Conservation (phyloP, 2,888 invertebrate species). For the Ectobius pallidus region DNA sequence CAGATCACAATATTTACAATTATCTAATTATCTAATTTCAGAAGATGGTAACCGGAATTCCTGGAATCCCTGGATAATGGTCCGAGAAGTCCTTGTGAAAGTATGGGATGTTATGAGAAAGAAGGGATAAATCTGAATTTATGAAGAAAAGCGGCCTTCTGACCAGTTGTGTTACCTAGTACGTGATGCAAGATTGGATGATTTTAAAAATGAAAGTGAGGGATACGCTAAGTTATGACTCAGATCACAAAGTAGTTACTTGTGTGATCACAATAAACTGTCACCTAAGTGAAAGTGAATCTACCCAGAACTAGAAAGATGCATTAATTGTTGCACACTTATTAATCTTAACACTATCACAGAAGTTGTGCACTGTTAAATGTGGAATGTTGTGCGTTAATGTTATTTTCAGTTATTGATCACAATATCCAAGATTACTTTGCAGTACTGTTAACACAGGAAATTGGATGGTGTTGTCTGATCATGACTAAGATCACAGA, state of each 20-base stretch:
- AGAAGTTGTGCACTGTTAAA: slow-evolving; percentile 1
- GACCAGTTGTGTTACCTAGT: slow-evolving; percentile 60
- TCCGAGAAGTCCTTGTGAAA: no score
- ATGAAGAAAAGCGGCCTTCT: slow-evolving; percentile 95
- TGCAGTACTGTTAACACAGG: slow-evolving; percentile 6
- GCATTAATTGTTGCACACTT: slow-evolving; percentile 13
- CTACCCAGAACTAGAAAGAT: slow-evolving; percentile 9
- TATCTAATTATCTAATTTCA: no score
- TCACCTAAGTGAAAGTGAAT: slow-evolving; percentile 17
- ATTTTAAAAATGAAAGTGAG: neutral
- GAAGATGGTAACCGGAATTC: no score
- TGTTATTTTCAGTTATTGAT: neutral
- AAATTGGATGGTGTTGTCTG: neutral
- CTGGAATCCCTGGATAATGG: no score
- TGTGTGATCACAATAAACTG: slow-evolving; percentile 6
- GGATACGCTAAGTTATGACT: neutral
- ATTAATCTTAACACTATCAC: neutral
- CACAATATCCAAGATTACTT: slow-evolving; percentile 6
- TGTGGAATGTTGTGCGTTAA: neutral
- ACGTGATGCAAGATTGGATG: slow-evolving; percentile 19
- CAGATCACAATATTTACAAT: no score
- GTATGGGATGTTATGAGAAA: no score
- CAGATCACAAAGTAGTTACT: slow-evolving; percentile 10
- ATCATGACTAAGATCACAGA: no score
- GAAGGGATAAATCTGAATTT: no score